A percentile compares a stretch with the other conserved stretches of the same genome.
Evolutionary conservation across 2,888 invertebrate species (phyloP).

Genomic region (Eupithecia inturbata): DNA sequence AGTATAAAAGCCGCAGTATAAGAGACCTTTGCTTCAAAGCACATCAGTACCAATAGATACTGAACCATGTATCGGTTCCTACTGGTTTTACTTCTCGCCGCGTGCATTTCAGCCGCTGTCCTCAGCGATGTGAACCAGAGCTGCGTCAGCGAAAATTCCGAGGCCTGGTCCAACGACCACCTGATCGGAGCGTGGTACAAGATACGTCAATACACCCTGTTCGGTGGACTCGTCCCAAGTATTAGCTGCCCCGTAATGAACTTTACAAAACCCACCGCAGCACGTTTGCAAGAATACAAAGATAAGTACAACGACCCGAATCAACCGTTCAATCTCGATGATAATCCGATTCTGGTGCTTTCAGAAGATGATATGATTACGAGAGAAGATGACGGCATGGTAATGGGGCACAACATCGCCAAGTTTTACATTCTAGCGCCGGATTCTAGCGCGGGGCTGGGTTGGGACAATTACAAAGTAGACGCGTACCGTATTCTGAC

Average conservation of each 20-base stretch:
- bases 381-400: conserved; percentile 5
- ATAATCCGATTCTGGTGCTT: not conserved
- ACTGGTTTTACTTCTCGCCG: not conserved
- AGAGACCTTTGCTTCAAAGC: not conserved
- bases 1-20: not conserved
- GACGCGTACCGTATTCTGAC: conserved; percentile 8
- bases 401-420: not conserved
- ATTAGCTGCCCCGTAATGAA: not conserved
- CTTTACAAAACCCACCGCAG: not conserved
- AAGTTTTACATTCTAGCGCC: conserved; percentile 6
- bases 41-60: not conserved
- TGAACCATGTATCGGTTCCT: conserved; percentile 8
- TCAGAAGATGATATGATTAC: not conserved
- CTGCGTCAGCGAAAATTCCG: not conserved
- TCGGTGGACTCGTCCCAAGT: conserved; percentile 11
- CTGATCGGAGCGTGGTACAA: not conserved
- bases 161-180: not conserved
- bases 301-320: conserved; percentile 9
- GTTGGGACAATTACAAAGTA: conserved; percentile 5
- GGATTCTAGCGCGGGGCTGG: not conserved
- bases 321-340: conserved; percentile 3
- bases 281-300: conserved; percentile 3
- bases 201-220: not conserved
- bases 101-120: conserved; percentile 1
- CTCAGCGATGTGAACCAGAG: conserved; percentile 16